These are phyloP conservation scores for Aleiodes alternator DNA, from an alignment of 2,888 invertebrate genomes.

Conservation along the genomic window DNA sequence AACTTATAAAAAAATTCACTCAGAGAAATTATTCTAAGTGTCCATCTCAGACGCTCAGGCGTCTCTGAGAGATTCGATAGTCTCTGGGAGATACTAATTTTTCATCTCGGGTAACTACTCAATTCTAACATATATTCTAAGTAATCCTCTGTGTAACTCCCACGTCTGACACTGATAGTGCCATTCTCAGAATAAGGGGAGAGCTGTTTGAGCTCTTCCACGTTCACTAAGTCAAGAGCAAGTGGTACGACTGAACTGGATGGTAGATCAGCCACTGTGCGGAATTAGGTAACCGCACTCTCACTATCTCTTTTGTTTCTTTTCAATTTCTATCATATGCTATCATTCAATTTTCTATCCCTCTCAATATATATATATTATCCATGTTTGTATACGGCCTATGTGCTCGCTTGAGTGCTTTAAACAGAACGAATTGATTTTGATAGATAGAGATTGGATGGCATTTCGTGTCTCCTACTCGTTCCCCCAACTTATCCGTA, in stretches of 20 bases:
- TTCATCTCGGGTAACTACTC: no score
- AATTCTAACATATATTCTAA: no score
- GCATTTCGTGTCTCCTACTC: conserved; percentile 18
- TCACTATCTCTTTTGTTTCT: conserved; percentile 34
- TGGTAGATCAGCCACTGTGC: background rate
- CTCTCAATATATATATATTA: background rate
- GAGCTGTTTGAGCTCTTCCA: no score
- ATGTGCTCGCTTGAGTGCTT: conserved; percentile 60
- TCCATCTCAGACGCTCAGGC: no score
- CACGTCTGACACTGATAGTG: no score
- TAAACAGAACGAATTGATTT: conserved; percentile 65
- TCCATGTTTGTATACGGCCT: background rate
- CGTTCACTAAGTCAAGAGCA: conserved; percentile 8
- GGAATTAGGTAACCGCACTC: conserved; percentile 6
- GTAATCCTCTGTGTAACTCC: no score
- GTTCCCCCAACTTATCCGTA: background rate
- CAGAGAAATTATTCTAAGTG: no score
- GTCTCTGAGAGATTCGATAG: no score
- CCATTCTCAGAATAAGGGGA: no score
- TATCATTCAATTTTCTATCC: background rate
- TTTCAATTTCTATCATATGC: conserved; percentile 15
- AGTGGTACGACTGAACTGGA: conserved; percentile 48
- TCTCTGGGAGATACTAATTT: no score
- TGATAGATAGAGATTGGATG: conserved; percentile 67
- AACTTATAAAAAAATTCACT: no score